Evolutionary conservation across 2,888 invertebrate species (phyloP).

Genomic region (Operophtera brumata): DNA sequence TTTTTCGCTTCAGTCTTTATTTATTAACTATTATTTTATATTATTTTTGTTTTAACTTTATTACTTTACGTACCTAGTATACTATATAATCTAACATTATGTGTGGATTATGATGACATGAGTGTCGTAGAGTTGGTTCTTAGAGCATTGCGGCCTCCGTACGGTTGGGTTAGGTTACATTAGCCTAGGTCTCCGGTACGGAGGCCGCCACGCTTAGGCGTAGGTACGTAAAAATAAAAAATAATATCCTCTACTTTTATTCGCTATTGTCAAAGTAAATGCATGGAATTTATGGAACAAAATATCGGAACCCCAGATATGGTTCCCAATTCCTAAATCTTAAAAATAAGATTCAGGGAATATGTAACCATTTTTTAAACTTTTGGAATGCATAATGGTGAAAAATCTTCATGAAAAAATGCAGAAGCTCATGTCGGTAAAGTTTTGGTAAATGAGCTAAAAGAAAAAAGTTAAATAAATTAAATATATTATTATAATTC

Average conservation of each 20-base stretch:
- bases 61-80: neutral
- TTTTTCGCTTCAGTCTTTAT: conserved; percentile 59
- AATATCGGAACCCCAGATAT: neutral
- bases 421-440: too few species aligned
- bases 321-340: neutral
- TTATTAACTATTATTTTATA: conserved; percentile 28
- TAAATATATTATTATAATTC: neutral
- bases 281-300: neutral
- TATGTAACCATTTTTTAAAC: neutral
- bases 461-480: too few species aligned
- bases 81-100: neutral
- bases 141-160: too few species aligned
- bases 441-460: too few species aligned
- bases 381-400: neutral
- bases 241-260: neutral
- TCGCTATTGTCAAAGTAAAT: conserved; percentile 2
- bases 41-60: too few species aligned
- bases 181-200: too few species aligned
- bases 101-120: too few species aligned
- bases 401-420: neutral
- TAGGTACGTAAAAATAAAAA: too few species aligned
- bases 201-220: too few species aligned
- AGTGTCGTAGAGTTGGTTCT: too few species aligned
- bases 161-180: too few species aligned
- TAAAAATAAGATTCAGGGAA: neutral